Evolutionary conservation across 2,888 invertebrate species (phyloP).

Genomic region (Lymantria dispar): DNA sequence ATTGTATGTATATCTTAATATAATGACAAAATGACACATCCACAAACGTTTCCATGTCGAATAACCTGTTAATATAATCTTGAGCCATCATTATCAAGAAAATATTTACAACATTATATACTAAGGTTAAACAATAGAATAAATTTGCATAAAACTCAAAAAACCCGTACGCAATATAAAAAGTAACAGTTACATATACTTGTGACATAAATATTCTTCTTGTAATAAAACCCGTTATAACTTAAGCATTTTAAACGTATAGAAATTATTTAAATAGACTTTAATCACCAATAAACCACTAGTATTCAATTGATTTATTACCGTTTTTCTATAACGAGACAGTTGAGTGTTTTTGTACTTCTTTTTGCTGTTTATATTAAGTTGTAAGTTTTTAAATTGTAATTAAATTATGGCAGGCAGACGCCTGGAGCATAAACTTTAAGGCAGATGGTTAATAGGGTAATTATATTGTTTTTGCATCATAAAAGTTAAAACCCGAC

Average conservation of each 20-base stretch:
- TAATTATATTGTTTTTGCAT: too few species aligned
- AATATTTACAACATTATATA: too few species aligned
- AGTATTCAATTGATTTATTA: constrained; percentile 1
- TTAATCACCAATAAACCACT: constrained; percentile 1
- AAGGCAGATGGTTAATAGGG: too few species aligned
- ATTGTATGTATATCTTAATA: too few species aligned
- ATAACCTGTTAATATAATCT: too few species aligned
- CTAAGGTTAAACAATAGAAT: background rate
- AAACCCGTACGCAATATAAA: background rate
- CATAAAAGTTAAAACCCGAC: too few species aligned
- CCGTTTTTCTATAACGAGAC: constrained; percentile 1
- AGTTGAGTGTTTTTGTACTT: background rate
- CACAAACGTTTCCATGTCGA: too few species aligned
- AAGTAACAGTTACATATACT: background rate
- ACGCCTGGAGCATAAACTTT: too few species aligned
- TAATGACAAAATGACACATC: too few species aligned
- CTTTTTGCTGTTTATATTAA: background rate
- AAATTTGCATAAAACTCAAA: background rate
- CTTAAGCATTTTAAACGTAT: background rate
- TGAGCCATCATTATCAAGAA: too few species aligned
- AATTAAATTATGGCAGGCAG: background rate
- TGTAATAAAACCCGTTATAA: background rate
- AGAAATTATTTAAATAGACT: background rate
- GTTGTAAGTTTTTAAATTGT: background rate
- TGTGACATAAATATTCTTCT: background rate